Evolutionary conservation across 2,888 invertebrate species (phyloP).

Genomic region (Apodemia duryi): DNA sequence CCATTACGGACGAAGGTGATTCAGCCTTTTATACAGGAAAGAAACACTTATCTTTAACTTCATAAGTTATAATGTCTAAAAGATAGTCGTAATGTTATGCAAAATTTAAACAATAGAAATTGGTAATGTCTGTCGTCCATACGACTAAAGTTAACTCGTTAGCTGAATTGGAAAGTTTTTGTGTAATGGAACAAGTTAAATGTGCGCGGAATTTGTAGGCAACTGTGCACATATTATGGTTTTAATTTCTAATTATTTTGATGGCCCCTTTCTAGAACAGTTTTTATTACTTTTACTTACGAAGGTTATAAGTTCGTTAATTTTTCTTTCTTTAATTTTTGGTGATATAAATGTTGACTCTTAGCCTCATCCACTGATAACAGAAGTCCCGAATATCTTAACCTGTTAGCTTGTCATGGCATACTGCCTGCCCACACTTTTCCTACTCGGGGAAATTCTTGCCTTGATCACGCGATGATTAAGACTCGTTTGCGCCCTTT

Average conservation of each 20-base stretch:
- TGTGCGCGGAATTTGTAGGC: constrained; percentile 34
- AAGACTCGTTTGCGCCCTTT: background rate
- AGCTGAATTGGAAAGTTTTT: constrained; percentile 63
- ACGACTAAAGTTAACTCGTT: constrained; percentile 57
- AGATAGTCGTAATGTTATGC: constrained; percentile 14
- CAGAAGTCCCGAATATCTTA: no score
- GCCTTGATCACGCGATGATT: no score
- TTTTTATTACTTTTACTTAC: background rate
- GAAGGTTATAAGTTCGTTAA: no score
- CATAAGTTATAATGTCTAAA: constrained; percentile 8
- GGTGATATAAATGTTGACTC: no score
- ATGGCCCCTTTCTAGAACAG: background rate
- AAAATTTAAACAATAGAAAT: constrained; percentile 32
- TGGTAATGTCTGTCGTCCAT: constrained; percentile 48
- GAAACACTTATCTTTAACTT: background rate
- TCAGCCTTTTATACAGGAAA: no score
- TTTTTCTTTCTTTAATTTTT: no score
- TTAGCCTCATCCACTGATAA: no score
- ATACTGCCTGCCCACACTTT: no score
- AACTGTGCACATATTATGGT: constrained; percentile 17
- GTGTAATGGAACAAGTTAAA: constrained; percentile 58
- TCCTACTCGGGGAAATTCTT: no score
- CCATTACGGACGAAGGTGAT: no score
- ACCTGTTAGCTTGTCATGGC: no score
- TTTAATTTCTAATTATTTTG: constrained; percentile 4